Evolutionary conservation across 1,140 invertebrate species (phyloP), one percentile per base, ranked within the genome.

Genomic region (Drosophila quadrilineata): DNA sequence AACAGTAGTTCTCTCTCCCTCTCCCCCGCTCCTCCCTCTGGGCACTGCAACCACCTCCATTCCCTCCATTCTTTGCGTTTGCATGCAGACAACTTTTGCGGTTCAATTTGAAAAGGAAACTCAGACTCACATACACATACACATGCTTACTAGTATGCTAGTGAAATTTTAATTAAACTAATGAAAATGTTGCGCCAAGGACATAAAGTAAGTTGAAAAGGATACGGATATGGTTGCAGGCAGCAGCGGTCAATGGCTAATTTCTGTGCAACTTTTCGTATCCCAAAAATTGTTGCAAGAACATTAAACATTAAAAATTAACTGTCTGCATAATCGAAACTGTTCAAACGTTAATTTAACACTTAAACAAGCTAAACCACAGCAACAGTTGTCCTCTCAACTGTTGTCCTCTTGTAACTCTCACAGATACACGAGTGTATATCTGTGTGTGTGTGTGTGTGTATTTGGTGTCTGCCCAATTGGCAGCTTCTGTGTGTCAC

Each of bases 311-410:
- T 84, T 77, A 85, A 85, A 84, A 84, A 84, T 84, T 77, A 77
- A 85, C 75, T 74, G 77, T 69, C 70, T 60, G 73, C 77, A 77
- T 84, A 85, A 84, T 79, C 70, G 68, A 85, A 84, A 57, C 73
- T 85, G 77, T 84, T 84, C 77, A 84, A 84, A 84, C 79, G 70
- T 84, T 85, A 84, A 84, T 85, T 84, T 84, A 84, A 84, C 77
- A 84, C 77, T 84, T 84, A 84, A 79, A 84, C 77, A 84, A 85
- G 79, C 74, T 75, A 84, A 84, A 85, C 77, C 77, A 58, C 77
- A 84, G 69, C 24, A n/a, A 63, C 71, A 71, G 70, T 71, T n/a
- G n/a, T n/a, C n/a, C n/a, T n/a, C 74, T 58, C 48, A 67, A 80
- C 49, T 54, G 62, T n/a, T 57, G 54, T 58, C 46, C 54, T 35